Evolutionary conservation across 2,797 vertebrate genomes (phyloP), one percentile per base, ranked within the genome.

Genomic region (Myripristis jacobus): DNA sequence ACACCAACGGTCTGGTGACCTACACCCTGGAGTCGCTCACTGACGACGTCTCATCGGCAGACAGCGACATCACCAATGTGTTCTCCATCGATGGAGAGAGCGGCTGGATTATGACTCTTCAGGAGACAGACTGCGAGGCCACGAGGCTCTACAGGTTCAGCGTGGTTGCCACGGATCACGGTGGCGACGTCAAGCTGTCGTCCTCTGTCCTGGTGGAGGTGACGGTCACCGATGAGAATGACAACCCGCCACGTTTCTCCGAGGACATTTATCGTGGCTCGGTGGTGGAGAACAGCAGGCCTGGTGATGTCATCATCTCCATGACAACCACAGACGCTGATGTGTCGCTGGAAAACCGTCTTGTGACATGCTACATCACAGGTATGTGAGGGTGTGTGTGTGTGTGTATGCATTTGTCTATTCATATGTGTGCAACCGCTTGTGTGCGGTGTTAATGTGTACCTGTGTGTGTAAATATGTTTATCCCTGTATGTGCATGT

Each of bases 361-460:
- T 95, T 0, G 94, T 98, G 85, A 96, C 94, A 0, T 99, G 97
- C 88, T 99, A 99, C 86, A 97, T 99, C 81, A 99, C 97, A 85
- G 97, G 98, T 99, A 85, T 90, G 95, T 73, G 5, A 7, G 12
- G 44, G 50, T 41, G 34, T 52, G 18, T 44, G 29, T 61, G 27
- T 51, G 29, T 18, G 18, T 54, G 6, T 29, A 6, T 29, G 27
- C 6, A 16, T 41, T 15, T 22, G n/a, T 70, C 38, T 55, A 13
- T 41, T 15, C 54, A 8, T 65, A 6, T 24, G 25, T 34, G 4
- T 56, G 18, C 68, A 55, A 1, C 8, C 29, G 25, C 12, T 12
- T 54, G 6, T 54, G 52, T 18, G 52, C 31, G 25, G 52, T 54
- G 25, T 54, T 15, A 18, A 15, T 29, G 25, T 54, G 6, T 29